These are phyloP conservation scores for Panorpa germanica DNA, from an alignment of 2,888 invertebrate species.

Conservation along the genomic window DNA sequence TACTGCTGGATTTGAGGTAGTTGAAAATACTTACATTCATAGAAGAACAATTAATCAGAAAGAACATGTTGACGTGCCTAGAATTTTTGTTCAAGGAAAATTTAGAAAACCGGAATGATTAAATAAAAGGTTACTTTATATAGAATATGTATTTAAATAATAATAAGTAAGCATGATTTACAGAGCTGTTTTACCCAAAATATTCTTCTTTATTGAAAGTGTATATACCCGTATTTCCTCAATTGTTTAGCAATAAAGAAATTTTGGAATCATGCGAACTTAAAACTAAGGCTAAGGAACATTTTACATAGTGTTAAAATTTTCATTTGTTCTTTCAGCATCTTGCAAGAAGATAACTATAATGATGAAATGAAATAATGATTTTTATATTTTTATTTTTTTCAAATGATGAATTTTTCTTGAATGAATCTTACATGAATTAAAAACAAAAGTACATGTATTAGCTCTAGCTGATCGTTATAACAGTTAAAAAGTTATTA, in stretches of 20 bases:
- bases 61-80: slow-evolving; percentile 75
- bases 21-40: slow-evolving; percentile 59
- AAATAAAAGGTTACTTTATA: too few relatives aligned
- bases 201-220: too few relatives aligned
- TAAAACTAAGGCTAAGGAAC: slow-evolving; percentile 5
- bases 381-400: too few relatives aligned
- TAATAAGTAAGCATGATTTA: too few relatives aligned
- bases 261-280: not conserved
- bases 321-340: slow-evolving; percentile 6
- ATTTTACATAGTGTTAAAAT: slow-evolving; percentile 6
- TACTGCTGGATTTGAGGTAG: slow-evolving; percentile 47
- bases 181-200: too few relatives aligned
- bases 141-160: too few relatives aligned
- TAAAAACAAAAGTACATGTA: too few relatives aligned
- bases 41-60: slow-evolving; percentile 83
- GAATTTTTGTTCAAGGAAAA: slow-evolving; percentile 87
- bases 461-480: too few relatives aligned
- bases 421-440: too few relatives aligned
- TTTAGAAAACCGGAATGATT: slow-evolving; percentile 36
- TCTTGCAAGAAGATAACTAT: not conserved
- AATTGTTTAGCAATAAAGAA: slow-evolving; percentile 2
- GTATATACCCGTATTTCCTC: too few relatives aligned
- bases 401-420: too few relatives aligned
- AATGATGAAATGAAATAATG: slow-evolving; percentile 8
- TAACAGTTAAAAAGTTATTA: too few relatives aligned